Percentiles rank a stretch among this genome's conserved stretches.
These are phyloP conservation scores for Pristionchus mayeri DNA, from an alignment of 2,888 invertebrate species.

Conservation along the genomic window DNA sequence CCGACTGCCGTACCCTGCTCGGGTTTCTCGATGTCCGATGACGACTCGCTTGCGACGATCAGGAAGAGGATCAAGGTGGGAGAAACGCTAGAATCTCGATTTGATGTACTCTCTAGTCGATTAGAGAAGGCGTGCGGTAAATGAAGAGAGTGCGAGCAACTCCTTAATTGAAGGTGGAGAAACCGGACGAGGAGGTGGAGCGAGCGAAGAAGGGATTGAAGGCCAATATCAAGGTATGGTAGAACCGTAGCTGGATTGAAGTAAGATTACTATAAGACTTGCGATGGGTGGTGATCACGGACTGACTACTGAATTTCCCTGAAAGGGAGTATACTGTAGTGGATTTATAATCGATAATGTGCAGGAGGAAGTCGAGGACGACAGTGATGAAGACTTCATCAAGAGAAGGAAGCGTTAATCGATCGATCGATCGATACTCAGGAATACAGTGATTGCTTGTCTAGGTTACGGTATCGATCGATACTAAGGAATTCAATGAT, in stretches of 20 bases:
- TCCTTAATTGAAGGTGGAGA: neutral
- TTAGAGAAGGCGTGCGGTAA: no score
- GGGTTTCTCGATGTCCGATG: neutral
- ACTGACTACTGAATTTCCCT: no score
- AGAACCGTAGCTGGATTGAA: no score
- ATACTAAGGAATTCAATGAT: neutral
- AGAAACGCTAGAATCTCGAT: no score
- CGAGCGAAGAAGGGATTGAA: neutral
- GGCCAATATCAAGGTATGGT: neutral
- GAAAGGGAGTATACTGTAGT: no score
- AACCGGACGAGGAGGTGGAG: neutral
- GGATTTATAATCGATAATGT: neutral
- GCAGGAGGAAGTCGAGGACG: neutral
- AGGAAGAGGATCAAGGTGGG: neutral
- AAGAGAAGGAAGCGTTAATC: neutral
- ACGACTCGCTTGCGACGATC: constrained; percentile 1
- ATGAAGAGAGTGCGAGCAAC: no score
- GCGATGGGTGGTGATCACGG: no score
- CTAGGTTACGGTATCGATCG: neutral
- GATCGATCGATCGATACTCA: neutral
- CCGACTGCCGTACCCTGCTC: neutral
- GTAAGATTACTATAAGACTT: no score
- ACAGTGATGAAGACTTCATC: neutral
- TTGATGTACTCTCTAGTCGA: no score
- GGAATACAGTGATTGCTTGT: neutral